These are phyloP conservation scores for Chanos chanos DNA, from an alignment of 2,797 vertebrate species.

Conservation along the genomic window DNA sequence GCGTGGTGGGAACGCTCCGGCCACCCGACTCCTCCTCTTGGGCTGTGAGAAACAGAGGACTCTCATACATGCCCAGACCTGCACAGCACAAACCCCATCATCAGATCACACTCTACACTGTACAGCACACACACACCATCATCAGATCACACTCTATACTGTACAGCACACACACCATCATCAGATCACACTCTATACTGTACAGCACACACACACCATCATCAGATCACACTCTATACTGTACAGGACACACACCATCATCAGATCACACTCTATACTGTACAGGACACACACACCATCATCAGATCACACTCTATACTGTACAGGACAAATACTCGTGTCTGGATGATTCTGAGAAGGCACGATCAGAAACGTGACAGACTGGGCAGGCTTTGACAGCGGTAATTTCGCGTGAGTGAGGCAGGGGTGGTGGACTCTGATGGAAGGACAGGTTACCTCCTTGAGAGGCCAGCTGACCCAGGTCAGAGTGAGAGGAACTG, in stretches of 20 bases:
- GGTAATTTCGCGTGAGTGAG: no score
- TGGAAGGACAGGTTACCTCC: slow-evolving; percentile 86
- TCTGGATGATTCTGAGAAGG: no score
- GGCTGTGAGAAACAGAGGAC: slow-evolving; percentile 79
- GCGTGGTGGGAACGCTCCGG: slow-evolving; percentile 90
- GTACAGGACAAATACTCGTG: neutral
- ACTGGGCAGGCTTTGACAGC: no score
- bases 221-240: no score
- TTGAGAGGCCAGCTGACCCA: slow-evolving; percentile 91
- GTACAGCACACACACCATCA: neutral
- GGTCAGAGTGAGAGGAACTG: slow-evolving; percentile 86
- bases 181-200: neutral
- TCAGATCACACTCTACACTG: neutral
- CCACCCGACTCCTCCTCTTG: slow-evolving; percentile 94
- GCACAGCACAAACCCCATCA: slow-evolving; percentile 21
- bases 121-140: neutral
- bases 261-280: no score
- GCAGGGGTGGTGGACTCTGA: no score
- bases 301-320: no score
- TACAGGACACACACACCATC: no score
- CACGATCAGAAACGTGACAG: no score
- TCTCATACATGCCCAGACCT: slow-evolving; percentile 96
- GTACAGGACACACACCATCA: no score
- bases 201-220: neutral
- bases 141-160: neutral